phyloP scores from a whole-genome alignment of 2,113 vertebrate genomes.

The Notarius lentiginosus region DNA sequence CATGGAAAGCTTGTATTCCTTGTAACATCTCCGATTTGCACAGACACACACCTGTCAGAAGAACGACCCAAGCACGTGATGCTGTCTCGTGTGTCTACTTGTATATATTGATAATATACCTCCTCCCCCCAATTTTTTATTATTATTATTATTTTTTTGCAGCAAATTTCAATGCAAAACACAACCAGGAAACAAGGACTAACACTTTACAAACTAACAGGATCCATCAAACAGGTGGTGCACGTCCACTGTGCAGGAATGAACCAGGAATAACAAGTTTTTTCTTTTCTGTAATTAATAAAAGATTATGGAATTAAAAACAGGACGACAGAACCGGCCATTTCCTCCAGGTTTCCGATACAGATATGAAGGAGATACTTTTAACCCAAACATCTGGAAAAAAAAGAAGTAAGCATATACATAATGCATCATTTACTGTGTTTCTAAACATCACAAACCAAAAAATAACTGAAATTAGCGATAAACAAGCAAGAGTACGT shows the following conservation, averaged over 20 bases:
- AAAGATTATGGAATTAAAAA: not conserved
- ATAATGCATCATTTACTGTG: not conserved
- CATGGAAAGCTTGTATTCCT: not conserved
- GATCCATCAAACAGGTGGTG: not conserved
- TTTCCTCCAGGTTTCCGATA: not conserved
- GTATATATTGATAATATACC: not conserved
- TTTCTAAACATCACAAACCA: not conserved
- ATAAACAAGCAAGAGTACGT: not conserved
- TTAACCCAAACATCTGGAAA: not conserved
- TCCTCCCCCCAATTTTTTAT: too few relatives aligned
- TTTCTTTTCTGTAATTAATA: not conserved
- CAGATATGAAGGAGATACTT: not conserved
- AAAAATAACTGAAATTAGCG: too few relatives aligned
- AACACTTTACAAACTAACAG: not conserved
- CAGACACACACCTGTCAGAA: not conserved
- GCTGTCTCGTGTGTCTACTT: not conserved
- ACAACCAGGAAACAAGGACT: not conserved
- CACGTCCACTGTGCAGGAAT: not conserved
- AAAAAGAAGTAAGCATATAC: not conserved
- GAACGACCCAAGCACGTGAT: not conserved
- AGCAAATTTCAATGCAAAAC: not conserved
- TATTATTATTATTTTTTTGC: too few relatives aligned
- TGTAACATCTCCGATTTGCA: not conserved
- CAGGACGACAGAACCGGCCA: not conserved
- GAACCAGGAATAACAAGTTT: not conserved